Evolutionary conservation across 2,113 vertebrate species (phyloP).

Genomic region (Boulengeromyrus knoepffleri): DNA sequence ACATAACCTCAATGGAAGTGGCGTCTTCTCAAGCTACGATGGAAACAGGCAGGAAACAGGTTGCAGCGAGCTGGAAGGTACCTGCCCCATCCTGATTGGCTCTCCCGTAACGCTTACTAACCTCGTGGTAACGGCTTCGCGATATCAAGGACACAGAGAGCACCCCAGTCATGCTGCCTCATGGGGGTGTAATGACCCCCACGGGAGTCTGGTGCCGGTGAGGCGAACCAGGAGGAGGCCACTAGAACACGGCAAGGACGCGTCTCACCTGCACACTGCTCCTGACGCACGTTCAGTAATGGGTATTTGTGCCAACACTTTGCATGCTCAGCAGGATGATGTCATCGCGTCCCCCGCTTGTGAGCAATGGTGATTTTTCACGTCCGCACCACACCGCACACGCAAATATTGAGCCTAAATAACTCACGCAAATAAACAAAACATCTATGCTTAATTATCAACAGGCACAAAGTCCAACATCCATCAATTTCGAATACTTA

Average conservation of each 20-base stretch:
- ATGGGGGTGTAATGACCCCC: neutral
- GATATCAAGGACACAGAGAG: neutral
- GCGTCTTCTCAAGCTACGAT: neutral
- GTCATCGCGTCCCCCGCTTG: neutral
- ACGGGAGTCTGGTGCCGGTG: neutral
- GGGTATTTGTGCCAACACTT: neutral
- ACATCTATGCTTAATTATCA: neutral
- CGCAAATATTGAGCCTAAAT: neutral
- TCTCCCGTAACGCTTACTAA: neutral
- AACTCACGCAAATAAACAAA: neutral
- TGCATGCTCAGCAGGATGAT: neutral
- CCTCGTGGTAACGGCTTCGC: neutral
- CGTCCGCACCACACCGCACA: neutral
- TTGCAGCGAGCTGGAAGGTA: neutral
- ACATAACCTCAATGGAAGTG: neutral
- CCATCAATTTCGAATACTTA: neutral
- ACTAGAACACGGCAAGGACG: neutral
- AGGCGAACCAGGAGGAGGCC: neutral
- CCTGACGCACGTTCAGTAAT: neutral
- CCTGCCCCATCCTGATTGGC: neutral
- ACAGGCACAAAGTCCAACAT: neutral
- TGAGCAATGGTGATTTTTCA: neutral
- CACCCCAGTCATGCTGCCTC: neutral
- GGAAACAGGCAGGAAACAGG: neutral
- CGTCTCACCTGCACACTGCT: neutral